A percentile compares a stretch with the other conserved stretches of the same genome.
phyloP scores from a whole-genome alignment of 2,888 invertebrate species.

The Dione juno region DNA sequence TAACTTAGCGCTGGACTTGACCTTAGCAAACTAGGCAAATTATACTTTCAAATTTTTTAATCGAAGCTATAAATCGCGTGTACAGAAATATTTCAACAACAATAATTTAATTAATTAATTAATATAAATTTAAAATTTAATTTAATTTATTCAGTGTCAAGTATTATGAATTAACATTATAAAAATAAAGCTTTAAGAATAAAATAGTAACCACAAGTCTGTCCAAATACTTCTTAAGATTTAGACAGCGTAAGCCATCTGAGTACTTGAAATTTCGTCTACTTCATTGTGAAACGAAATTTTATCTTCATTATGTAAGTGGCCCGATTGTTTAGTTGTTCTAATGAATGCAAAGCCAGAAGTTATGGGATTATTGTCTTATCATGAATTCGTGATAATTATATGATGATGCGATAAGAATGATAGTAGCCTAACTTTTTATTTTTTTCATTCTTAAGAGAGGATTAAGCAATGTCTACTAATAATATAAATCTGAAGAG shows the following conservation, averaged over 20 bases:
- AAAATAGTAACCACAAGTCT: not conserved
- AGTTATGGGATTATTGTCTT: not conserved
- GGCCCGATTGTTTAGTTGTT: not conserved
- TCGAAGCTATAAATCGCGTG: too few relatives aligned
- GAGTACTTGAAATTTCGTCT: constrained; percentile 2
- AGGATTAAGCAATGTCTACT: too few relatives aligned
- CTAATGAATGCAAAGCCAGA: not conserved
- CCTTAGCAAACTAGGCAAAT: too few relatives aligned
- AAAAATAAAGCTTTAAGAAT: not conserved
- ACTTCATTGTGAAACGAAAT: not conserved
- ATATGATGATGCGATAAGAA: not conserved
- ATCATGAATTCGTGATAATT: not conserved
- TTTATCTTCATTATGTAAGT: constrained; percentile 2
- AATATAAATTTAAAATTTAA: too few relatives aligned
- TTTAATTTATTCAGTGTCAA: too few relatives aligned
- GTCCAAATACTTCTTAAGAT: constrained; percentile 2
- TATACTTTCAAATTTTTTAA: too few relatives aligned
- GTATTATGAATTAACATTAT: not conserved
- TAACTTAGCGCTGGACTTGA: too few relatives aligned
- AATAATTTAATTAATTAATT: too few relatives aligned
- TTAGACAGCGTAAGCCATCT: constrained; percentile 10
- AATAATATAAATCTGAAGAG: too few relatives aligned
- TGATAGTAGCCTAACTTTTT: too few relatives aligned
- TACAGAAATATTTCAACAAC: too few relatives aligned
- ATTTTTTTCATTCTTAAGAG: not conserved